A percentile compares a stretch with the other conserved stretches of the same genome.
These are phyloP conservation scores for Pangasius mekongensis DNA, from an alignment of 2,797 vertebrate genomes.

Conservation along the genomic window DNA sequence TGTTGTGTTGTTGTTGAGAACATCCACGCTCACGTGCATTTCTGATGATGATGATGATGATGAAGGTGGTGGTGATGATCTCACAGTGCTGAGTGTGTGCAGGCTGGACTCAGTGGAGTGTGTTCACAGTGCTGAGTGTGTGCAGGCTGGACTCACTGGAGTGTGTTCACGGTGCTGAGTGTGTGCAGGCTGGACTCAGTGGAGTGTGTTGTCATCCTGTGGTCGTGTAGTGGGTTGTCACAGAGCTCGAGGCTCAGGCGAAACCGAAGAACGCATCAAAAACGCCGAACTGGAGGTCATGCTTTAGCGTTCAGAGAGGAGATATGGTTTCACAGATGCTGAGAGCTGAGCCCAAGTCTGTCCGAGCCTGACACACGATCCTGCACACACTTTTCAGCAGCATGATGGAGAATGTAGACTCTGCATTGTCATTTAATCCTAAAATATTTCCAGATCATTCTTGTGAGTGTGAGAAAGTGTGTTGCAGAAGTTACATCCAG, in stretches of 20 bases:
- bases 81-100: slow-evolving; percentile 42
- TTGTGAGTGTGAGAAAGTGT: background rate
- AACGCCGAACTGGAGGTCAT: slow-evolving; percentile 50
- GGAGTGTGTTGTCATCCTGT: slow-evolving; percentile 50
- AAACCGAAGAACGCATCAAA: slow-evolving; percentile 52
- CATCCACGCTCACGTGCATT: slow-evolving; percentile 17
- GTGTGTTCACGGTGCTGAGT: slow-evolving; percentile 42
- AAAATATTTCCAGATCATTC: background rate
- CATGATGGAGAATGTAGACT: slow-evolving; percentile 25
- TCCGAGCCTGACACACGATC: slow-evolving; percentile 35
- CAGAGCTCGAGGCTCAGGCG: slow-evolving; percentile 34
- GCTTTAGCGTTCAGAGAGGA: slow-evolving; percentile 42
- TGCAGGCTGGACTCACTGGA: slow-evolving; percentile 41
- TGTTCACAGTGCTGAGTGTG: background rate
- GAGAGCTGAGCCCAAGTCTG: slow-evolving; percentile 17
- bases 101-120: background rate
- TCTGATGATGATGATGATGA: slow-evolving; percentile 34
- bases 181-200: slow-evolving; percentile 44
- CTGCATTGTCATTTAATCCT: slow-evolving; percentile 26
- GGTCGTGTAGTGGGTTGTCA: slow-evolving; percentile 54
- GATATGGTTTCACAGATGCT: slow-evolving; percentile 45
- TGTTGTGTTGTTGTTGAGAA: background rate
- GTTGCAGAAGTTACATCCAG: too few relatives aligned
- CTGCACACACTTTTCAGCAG: slow-evolving; percentile 31
- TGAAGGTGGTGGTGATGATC: slow-evolving; percentile 36